phyloP scores from a whole-genome alignment of 2,113 vertebrate species.

The Antechinus stuartii region DNA sequence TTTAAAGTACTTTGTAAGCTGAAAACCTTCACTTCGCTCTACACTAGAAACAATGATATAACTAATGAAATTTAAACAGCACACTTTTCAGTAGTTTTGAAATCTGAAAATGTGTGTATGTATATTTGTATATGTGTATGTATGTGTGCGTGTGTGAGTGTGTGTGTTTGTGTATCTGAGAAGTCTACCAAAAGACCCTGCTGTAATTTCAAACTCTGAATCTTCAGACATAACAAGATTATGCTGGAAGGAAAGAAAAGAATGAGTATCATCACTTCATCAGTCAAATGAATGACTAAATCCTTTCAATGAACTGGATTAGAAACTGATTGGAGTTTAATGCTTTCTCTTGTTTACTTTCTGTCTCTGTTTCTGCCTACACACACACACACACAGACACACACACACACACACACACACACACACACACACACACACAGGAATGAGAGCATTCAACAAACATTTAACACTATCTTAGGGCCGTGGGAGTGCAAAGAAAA shows the following conservation, averaged over 20 bases:
- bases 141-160: no score
- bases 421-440: not conserved
- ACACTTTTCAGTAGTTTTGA: not conserved
- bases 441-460: no score
- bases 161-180: not conserved
- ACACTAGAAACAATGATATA: slow-evolving; percentile 12
- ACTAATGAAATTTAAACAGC: not conserved
- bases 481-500: not conserved
- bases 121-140: no score
- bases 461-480: not conserved
- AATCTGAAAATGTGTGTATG: no score
- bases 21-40: not conserved
- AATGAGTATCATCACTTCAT: slow-evolving; percentile 93
- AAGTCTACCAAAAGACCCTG: not conserved
- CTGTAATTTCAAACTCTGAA: slow-evolving; percentile 84
- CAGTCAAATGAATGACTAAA: slow-evolving; percentile 92
- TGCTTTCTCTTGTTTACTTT: slow-evolving; percentile 87
- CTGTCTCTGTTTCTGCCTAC: slow-evolving; percentile 58
- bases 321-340: slow-evolving; percentile 89
- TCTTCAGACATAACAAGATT: slow-evolving; percentile 96
- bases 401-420: not conserved
- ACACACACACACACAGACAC: no score
- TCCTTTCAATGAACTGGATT: slow-evolving; percentile 93
- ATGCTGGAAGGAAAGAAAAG: slow-evolving; percentile 92
- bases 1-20: slow-evolving; percentile 20